Evolutionary conservation across 2,797 vertebrate species (phyloP).

Genomic region (Ibycter americanus): DNA sequence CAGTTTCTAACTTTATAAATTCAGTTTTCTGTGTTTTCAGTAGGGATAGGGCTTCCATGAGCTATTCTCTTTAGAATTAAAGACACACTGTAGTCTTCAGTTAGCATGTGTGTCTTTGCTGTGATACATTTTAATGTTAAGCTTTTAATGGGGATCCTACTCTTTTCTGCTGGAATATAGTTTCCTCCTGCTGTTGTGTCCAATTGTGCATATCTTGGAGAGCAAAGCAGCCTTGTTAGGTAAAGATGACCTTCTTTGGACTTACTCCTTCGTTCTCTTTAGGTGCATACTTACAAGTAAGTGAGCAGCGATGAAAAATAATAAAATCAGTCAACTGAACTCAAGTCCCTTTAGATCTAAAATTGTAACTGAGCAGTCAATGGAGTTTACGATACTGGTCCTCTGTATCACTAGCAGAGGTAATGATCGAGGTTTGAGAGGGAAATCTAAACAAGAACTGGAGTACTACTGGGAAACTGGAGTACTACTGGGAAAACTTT

Average conservation of each 20-base stretch:
- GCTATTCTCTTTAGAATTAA: neutral
- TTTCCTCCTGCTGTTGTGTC: conserved; percentile 46
- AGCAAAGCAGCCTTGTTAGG: conserved; percentile 24
- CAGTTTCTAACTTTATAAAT: neutral
- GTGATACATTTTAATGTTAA: conserved; percentile 21
- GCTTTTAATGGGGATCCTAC: conserved; percentile 1
- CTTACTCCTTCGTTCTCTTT: conserved; percentile 5
- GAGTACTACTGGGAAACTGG: neutral
- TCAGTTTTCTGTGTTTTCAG: neutral
- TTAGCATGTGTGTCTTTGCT: neutral
- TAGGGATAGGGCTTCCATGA: neutral
- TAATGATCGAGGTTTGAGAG: neutral
- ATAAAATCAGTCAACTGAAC: neutral
- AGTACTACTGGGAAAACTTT: neutral
- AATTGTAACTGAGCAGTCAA: neutral
- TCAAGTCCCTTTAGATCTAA: neutral
- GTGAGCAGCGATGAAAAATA: neutral
- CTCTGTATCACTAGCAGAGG: neutral
- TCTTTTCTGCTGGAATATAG: conserved; percentile 32
- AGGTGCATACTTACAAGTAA: neutral
- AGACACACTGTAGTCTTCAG: neutral
- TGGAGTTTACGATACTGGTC: neutral
- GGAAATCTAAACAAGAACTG: neutral
- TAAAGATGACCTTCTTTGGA: conserved; percentile 18
- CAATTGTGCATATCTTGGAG: neutral